Conservation (phyloP, 2,888 invertebrate genomes). For the Nomada ferruginata region DNA sequence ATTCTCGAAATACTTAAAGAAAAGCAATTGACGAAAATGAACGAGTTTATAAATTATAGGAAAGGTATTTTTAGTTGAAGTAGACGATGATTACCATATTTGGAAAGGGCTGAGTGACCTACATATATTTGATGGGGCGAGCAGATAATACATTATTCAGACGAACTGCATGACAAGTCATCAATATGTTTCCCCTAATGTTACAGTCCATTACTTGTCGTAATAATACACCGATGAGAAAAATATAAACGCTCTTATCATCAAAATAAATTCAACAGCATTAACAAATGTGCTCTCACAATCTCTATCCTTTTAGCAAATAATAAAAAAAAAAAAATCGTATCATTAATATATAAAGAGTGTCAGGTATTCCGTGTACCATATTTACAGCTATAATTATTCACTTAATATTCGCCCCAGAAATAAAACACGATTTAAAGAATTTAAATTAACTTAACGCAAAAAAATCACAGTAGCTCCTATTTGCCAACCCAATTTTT, state of each 20-base stretch:
- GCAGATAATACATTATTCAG: background rate
- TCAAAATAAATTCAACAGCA: background rate
- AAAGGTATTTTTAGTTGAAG: background rate
- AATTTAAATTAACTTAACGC: no score
- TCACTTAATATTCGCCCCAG: no score
- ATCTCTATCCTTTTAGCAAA: no score
- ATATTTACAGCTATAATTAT: no score
- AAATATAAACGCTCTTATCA: background rate
- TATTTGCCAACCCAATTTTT: no score
- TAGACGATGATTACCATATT: background rate
- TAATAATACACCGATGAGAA: background rate
- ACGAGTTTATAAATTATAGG: background rate
- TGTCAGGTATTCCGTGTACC: no score
- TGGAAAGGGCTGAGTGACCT: background rate
- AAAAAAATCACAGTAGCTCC: no score
- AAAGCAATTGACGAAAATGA: background rate
- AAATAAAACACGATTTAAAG: no score
- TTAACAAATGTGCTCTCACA: no score
- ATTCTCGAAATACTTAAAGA: background rate
- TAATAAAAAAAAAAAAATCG: no score
- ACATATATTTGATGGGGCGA: background rate
- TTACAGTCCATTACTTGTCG: background rate
- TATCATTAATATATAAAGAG: no score
- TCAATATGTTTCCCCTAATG: background rate
- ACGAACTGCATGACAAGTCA: background rate